phyloP scores from a whole-genome alignment of 2,113 vertebrate genomes.

The Tyrannus savana region DNA sequence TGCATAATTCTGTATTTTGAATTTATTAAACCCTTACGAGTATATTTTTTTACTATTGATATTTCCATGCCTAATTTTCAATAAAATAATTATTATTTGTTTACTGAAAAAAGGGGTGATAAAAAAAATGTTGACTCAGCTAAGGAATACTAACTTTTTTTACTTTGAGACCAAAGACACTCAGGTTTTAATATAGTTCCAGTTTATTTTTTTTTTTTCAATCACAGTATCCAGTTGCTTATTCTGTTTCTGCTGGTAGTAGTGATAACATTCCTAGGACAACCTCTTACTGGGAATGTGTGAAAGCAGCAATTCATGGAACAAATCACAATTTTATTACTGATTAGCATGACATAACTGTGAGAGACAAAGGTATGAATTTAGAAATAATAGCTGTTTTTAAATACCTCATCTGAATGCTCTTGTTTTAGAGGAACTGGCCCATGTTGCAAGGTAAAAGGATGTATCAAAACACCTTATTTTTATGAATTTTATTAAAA shows the following conservation, averaged over 20 bases:
- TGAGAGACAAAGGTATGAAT: background rate
- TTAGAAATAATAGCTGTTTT: background rate
- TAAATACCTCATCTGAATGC: background rate
- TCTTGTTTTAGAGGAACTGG: background rate
- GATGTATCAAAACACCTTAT: background rate
- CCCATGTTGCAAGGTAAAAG: background rate
- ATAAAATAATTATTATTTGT: background rate
- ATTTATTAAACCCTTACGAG: background rate
- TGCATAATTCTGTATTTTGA: background rate
- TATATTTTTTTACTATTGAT: background rate
- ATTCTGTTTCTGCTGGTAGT: background rate
- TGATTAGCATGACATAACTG: background rate
- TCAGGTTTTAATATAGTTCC: background rate
- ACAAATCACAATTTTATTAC: background rate
- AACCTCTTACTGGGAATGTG: background rate
- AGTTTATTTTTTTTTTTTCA: background rate
- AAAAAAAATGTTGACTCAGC: background rate
- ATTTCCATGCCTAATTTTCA: background rate
- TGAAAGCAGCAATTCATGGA: background rate
- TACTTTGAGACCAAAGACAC: background rate
- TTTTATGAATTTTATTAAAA: background rate
- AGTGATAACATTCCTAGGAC: background rate
- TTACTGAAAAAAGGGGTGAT: background rate
- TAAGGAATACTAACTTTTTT: background rate
- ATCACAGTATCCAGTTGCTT: background rate